These are phyloP conservation scores for Sebastiscus tertius DNA, from an alignment of 2,797 vertebrate genomes.

Conservation along the genomic window DNA sequence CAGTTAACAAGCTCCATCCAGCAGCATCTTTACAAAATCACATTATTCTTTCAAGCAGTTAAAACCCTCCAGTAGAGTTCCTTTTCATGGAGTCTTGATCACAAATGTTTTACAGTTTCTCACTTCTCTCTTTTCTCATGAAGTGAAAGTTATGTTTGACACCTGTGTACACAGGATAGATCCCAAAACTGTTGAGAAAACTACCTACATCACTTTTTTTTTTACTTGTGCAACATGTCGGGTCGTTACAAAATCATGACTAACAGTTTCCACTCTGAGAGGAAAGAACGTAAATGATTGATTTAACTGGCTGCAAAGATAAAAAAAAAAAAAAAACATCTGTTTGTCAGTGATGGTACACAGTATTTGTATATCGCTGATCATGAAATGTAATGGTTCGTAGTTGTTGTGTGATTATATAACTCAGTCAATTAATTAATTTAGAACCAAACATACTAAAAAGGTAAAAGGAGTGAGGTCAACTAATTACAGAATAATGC, in stretches of 20 bases:
- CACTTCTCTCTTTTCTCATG: not conserved
- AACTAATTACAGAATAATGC: not conserved
- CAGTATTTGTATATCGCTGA: too few species aligned
- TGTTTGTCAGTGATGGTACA: too few species aligned
- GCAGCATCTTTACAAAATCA: too few species aligned
- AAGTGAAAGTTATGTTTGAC: not conserved
- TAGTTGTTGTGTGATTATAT: not conserved
- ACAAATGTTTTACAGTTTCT: not conserved
- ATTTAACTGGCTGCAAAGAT: not conserved
- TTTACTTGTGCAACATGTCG: not conserved
- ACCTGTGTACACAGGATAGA: not conserved
- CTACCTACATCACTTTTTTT: too few species aligned
- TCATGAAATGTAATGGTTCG: too few species aligned
- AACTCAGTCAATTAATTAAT: too few species aligned
- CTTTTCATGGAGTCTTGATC: not conserved
- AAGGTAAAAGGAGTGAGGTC: not conserved
- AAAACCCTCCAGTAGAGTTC: not conserved
- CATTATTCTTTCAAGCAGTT: not conserved
- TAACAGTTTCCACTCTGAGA: not conserved
- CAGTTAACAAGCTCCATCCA: not conserved
- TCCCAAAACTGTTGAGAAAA: not conserved
- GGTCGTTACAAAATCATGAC: not conserved
- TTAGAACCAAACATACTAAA: not conserved
- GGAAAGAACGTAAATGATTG: not conserved
- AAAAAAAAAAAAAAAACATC: too few species aligned